phyloP scores from a whole-genome alignment of 2,113 vertebrate species.

The Machaerirhynchus nigripectus region DNA sequence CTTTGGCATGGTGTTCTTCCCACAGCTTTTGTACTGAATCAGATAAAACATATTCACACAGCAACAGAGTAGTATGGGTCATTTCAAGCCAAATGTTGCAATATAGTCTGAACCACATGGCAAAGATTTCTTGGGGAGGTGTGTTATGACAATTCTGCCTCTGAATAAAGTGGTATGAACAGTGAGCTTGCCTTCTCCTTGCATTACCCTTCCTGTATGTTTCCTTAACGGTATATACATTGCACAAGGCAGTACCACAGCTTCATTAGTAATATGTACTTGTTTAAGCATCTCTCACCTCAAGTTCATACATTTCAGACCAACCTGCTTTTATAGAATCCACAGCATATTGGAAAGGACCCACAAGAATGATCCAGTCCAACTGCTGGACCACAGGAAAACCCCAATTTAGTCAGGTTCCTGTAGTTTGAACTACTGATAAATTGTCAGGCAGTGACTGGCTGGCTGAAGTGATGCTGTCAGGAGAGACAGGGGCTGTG shows the following conservation, averaged over 20 bases:
- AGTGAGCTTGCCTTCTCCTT: background rate
- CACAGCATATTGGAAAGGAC: background rate
- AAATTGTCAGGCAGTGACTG: background rate
- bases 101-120: background rate
- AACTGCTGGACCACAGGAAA: background rate
- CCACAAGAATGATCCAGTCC: background rate
- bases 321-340: background rate
- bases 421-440: background rate
- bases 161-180: background rate
- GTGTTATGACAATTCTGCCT: background rate
- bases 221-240: background rate
- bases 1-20: background rate
- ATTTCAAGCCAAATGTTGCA: background rate
- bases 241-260: background rate
- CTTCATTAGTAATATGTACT: background rate
- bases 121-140: background rate
- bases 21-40: background rate
- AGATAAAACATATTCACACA: background rate
- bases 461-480: background rate
- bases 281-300: background rate
- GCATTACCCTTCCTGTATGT: background rate
- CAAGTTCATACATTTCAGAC: background rate
- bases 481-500: background rate
- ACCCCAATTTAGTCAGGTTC: background rate
- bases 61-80: background rate